These are phyloP conservation scores for Drosophila tropicalis DNA, from an alignment of 1,140 invertebrate species.

Conservation along the genomic window DNA sequence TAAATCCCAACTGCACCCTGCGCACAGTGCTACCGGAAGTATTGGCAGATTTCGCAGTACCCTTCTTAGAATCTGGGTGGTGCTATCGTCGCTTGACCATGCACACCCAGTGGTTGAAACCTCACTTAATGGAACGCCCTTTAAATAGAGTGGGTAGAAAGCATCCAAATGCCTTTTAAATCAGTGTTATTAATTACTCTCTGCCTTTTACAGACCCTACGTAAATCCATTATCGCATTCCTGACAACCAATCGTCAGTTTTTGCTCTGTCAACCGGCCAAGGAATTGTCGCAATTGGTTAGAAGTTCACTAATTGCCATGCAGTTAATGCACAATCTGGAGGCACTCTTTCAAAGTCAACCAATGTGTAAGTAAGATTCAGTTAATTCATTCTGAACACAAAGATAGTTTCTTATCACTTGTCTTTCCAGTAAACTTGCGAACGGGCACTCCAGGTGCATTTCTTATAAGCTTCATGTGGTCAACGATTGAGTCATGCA, in stretches of 20 bases:
- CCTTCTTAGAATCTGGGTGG: conserved; percentile 64
- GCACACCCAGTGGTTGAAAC: conserved; percentile 28
- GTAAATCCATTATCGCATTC: conserved; percentile 38
- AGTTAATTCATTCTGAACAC: not conserved
- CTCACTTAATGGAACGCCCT: conserved; percentile 33
- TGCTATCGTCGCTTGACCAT: conserved; percentile 56
- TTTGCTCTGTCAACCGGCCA: conserved; percentile 24
- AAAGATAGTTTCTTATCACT: conserved; percentile 8
- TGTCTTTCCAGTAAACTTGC: conserved; percentile 37
- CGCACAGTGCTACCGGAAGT: conserved; percentile 52
- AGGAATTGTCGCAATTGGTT: conserved; percentile 35
- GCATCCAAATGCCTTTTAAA: not conserved
- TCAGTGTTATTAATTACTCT: conserved; percentile 12
- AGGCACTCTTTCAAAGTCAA: conserved; percentile 41
- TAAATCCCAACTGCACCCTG: conserved; percentile 48
- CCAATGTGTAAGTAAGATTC: conserved; percentile 34
- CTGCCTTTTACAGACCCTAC: conserved; percentile 43
- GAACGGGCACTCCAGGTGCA: conserved; percentile 29
- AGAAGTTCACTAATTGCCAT: conserved; percentile 18
- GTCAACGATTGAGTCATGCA: conserved; percentile 51
- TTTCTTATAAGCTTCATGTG: conserved; percentile 70
- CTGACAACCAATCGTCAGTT: conserved; percentile 45
- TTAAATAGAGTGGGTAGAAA: conserved; percentile 53
- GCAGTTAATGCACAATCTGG: conserved; percentile 40
- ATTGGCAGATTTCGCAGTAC: conserved; percentile 47